Evolutionary conservation across 2,113 vertebrate species (phyloP).

Genomic region (Oryctolagus cuniculus): mOryCun1.1 NC_091436.1:14568501-14569000

Average conservation of each 20-base stretch:
- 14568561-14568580: constrained; percentile 3
- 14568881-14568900: constrained; percentile 28
- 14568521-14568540: not conserved
- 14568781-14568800: not conserved
- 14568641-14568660: not conserved
- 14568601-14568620: not conserved
- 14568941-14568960: not conserved
- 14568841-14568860: constrained; percentile 5
- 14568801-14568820: constrained; percentile 13
- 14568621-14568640: constrained; percentile 32
- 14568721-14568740: constrained; percentile 54
- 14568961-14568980: too few species aligned
- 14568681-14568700: not conserved
- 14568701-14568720: constrained; percentile 54
- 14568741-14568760: constrained; percentile 47
- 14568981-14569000: too few species aligned
- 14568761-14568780: constrained; percentile 77
- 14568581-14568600: constrained; percentile 14
- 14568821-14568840: constrained; percentile 14
- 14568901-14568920: not conserved
- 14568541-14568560: not conserved
- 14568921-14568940: too few species aligned
- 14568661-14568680: constrained; percentile 53
- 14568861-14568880: constrained; percentile 48
- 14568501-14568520: rapidly evolving